These are phyloP conservation scores for Physocephala rufipes DNA, from an alignment of 2,888 invertebrate genomes.

Conservation along the genomic window DNA sequence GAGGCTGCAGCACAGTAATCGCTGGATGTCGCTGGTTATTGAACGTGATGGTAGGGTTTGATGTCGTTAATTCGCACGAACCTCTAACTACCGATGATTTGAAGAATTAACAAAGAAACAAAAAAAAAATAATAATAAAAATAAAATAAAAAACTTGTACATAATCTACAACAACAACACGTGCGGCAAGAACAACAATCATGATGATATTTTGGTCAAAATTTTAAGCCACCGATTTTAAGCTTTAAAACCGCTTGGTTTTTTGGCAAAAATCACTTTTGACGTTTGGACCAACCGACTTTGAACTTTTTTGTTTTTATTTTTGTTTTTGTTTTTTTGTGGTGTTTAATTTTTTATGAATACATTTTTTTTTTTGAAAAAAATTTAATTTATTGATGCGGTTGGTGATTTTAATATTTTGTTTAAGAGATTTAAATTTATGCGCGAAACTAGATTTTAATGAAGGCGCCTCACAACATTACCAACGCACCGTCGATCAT, in stretches of 20 bases:
- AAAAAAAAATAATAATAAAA: too few species aligned
- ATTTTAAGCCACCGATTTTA: background rate
- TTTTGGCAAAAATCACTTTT: slow-evolving; percentile 27
- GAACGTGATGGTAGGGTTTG: slow-evolving; percentile 21
- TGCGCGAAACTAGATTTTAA: slow-evolving; percentile 49
- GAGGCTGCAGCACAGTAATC: background rate
- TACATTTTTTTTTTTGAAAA: too few species aligned
- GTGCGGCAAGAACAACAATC: background rate
- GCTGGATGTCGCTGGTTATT: slow-evolving; percentile 9
- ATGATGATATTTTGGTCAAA: background rate
- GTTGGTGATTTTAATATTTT: slow-evolving; percentile 14
- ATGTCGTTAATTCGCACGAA: slow-evolving; percentile 26
- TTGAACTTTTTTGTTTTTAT: slow-evolving; percentile 9
- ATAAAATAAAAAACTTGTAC: too few species aligned
- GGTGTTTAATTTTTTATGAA: background rate
- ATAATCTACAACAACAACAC: background rate
- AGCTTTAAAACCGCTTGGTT: slow-evolving; percentile 11
- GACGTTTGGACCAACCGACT: slow-evolving; percentile 2
- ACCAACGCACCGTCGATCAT: slow-evolving; percentile 9
- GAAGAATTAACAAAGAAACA: background rate
- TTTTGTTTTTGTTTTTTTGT: background rate
- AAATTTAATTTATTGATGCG: too few species aligned
- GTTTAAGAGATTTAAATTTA: slow-evolving; percentile 24
- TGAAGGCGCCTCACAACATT: slow-evolving; percentile 39
- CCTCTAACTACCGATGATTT: too few species aligned